Percentiles rank a stretch among this genome's conserved stretches.
Evolutionary conservation across 2,888 invertebrate species (phyloP).

Genomic region (Chrysolina haemoptera): DNA sequence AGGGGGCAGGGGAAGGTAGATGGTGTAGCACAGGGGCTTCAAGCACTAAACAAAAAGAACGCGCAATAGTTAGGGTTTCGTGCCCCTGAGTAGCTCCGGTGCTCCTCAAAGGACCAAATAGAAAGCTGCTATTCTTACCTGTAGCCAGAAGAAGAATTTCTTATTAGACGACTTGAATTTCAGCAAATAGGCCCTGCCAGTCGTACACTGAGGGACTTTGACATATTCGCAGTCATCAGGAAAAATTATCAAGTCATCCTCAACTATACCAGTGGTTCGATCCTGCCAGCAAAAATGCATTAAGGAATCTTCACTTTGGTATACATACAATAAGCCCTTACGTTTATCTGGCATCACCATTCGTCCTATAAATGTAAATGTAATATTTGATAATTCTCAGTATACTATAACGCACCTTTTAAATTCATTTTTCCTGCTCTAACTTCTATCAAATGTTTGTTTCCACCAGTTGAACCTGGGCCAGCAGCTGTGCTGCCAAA

Average conservation of each 20-base stretch:
- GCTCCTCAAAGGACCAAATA: too few species aligned
- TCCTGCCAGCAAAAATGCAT: conserved; percentile 99
- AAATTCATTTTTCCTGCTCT: conserved; percentile 97
- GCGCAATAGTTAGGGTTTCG: too few species aligned
- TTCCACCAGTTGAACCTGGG: conserved; percentile 86
- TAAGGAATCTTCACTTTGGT: conserved; percentile 96
- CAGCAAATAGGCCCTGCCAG: conserved; percentile 95
- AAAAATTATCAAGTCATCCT: conserved; percentile 98
- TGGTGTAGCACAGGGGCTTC: too few species aligned
- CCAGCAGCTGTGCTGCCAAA: conserved; percentile 84
- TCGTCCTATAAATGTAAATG: conserved; percentile 66
- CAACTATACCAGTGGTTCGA: conserved; percentile 88
- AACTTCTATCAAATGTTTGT: conserved; percentile 94
- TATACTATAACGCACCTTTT: conserved; percentile 76
- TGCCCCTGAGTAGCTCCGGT: too few species aligned
- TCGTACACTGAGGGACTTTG: conserved; percentile 93
- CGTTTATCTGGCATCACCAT: conserved; percentile 96
- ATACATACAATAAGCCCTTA: conserved; percentile 95
- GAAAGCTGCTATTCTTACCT: conserved; percentile 80
- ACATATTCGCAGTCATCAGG: conserved; percentile 99
- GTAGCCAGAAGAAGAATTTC: conserved; percentile 98
- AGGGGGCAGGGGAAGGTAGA: too few species aligned
- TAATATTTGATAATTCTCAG: too few species aligned
- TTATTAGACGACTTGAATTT: conserved; percentile 96
- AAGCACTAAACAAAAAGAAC: too few species aligned